Evolutionary conservation across 2,888 invertebrate species (phyloP).

Genomic region (Drosophila testacea): DNA sequence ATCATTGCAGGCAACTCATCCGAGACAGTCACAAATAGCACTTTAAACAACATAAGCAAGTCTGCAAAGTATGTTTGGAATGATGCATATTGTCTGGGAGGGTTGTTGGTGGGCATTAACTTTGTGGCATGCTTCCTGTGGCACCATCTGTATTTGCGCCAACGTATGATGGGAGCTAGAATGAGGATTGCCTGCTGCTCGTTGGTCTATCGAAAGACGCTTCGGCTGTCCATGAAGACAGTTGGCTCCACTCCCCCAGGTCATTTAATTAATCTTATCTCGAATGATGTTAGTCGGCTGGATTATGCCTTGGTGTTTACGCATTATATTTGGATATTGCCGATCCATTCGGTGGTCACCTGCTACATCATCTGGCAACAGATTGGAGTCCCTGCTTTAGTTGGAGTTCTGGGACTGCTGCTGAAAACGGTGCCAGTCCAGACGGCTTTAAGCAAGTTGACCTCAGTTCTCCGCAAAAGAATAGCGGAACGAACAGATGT

Average conservation of each 20-base stretch:
- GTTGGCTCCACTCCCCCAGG: slow-evolving; percentile 92
- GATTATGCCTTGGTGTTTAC: slow-evolving; percentile 93
- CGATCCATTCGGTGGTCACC: slow-evolving; percentile 88
- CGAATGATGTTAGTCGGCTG: slow-evolving; percentile 96
- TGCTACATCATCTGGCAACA: slow-evolving; percentile 91
- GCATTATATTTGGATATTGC: slow-evolving; percentile 95
- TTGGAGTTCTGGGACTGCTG: slow-evolving; percentile 92
- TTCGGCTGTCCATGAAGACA: slow-evolving; percentile 89
- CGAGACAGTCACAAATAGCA: background rate
- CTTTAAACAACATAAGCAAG: slow-evolving; percentile 67
- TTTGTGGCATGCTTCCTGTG: slow-evolving; percentile 84
- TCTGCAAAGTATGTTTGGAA: slow-evolving; percentile 74
- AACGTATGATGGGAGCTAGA: slow-evolving; percentile 87
- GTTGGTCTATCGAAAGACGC: slow-evolving; percentile 86
- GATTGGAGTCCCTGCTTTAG: slow-evolving; percentile 90
- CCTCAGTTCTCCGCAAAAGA: slow-evolving; percentile 87
- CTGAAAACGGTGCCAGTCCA: slow-evolving; percentile 93
- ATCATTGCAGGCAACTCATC: slow-evolving; percentile 13
- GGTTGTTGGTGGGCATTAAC: slow-evolving; percentile 85
- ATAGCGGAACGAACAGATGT: slow-evolving; percentile 95
- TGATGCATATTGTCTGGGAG: slow-evolving; percentile 82
- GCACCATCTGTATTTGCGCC: slow-evolving; percentile 84
- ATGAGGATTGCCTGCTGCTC: slow-evolving; percentile 88
- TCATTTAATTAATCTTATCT: slow-evolving; percentile 96
- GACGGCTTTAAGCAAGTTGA: slow-evolving; percentile 85